These are phyloP conservation scores for Antennarius maculatus DNA, from an alignment of 2,797 vertebrate species.

Conservation along the genomic window DNA sequence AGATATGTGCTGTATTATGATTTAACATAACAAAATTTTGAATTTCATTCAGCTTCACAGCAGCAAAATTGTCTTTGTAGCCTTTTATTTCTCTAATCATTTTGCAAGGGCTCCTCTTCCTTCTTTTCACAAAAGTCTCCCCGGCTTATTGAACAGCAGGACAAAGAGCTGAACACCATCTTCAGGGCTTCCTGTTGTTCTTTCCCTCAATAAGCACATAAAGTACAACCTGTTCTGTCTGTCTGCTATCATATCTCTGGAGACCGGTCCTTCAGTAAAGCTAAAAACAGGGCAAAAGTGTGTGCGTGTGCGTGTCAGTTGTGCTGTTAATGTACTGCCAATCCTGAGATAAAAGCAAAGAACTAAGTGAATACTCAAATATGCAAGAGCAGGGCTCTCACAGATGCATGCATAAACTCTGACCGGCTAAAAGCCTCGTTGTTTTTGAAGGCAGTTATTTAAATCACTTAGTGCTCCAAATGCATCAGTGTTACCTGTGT, in stretches of 20 bases:
- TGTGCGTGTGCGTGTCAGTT: background rate
- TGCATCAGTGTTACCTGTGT: background rate
- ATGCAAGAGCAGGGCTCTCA: slow-evolving; percentile 13
- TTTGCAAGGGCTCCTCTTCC: background rate
- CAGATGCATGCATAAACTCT: slow-evolving; percentile 25
- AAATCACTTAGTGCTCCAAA: slow-evolving; percentile 29
- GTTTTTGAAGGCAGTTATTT: slow-evolving; percentile 43
- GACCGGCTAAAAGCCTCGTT: slow-evolving; percentile 58
- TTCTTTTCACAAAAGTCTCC: background rate
- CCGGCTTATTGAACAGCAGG: background rate
- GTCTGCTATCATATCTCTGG: slow-evolving; percentile 25
- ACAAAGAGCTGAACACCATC: slow-evolving; percentile 12
- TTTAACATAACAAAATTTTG: background rate
- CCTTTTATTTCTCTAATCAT: background rate
- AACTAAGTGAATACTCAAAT: slow-evolving; percentile 47
- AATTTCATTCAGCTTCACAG: background rate
- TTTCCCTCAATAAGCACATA: slow-evolving; percentile 7
- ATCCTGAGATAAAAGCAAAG: slow-evolving; percentile 53
- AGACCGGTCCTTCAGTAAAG: slow-evolving; percentile 41
- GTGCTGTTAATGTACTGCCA: slow-evolving; percentile 41
- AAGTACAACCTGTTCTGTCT: slow-evolving; percentile 2
- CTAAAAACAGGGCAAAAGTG: slow-evolving; percentile 40
- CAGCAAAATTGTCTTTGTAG: background rate
- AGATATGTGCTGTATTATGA: background rate
- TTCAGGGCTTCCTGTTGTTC: slow-evolving; percentile 17